Base-by-base conservation (phyloP, 2,797 vertebrate species). In the Phaenicophaeus curvirostris region DNA sequence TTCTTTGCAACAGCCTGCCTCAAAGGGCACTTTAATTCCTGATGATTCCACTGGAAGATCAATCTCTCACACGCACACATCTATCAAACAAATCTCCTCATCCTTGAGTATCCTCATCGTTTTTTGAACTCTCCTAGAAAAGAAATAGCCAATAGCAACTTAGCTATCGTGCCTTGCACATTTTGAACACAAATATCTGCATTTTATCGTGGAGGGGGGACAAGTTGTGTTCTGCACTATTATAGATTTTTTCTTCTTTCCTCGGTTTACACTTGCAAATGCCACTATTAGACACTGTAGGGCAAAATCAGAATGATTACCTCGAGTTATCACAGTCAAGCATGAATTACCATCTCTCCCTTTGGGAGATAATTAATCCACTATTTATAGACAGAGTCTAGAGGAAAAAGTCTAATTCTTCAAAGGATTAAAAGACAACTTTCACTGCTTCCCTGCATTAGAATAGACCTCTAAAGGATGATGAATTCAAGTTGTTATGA, bases 41-140 rank as follows among this genome's bases (percentile, higher is more conserved):
- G 7, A 37, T 2, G 11, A 61, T 87, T 96, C 72, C 76, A 54
- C 37, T 80, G 42, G 46, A 86, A 85, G 76, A 78, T 77, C 65
- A 67, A 90, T 51, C 42, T 68, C 72, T 50, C 85, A 84, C 41
- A 39, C 41, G 13, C 39, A 58, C 48, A 71, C 25, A 61, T 81
- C 41, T 59, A 68, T 62, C 28, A 80, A 91, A 91, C 8, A 78
- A 55, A 72, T 16, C 28, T 87, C 39, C 33, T 67, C 54, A 73
- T 66, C 54, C 46, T 62, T 1, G 4, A 90, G 44, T 48, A 61
- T 44, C 17, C 39, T 94, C 75, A 75, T 37, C 72, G 57, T 9
- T 71, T 93, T 94, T 65, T 88, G 82, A 94, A 90, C 83, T 87
- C 71, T 59, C 65, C 50, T 21, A 84, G 54, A 63, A 93, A 86